Evolutionary conservation across 2,113 vertebrate species (phyloP).

Genomic region (Micronycteris hirsuta): DNA sequence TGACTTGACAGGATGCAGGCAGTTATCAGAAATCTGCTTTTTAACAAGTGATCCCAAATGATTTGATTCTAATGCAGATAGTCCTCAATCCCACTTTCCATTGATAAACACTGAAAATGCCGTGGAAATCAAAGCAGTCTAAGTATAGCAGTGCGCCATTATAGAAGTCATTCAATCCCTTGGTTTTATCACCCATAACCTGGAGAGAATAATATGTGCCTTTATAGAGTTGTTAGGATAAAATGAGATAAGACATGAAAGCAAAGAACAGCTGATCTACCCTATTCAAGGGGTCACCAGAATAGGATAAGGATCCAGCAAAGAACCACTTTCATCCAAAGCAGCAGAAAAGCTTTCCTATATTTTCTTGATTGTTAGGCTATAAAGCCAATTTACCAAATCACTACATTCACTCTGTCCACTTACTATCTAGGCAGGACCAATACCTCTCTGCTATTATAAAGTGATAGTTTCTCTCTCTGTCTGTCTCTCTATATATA

Average conservation of each 20-base stretch:
- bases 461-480: neutral
- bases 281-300: constrained; percentile 45
- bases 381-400: constrained; percentile 64
- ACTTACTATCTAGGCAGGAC: neutral
- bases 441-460: neutral
- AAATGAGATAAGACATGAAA: constrained; percentile 59
- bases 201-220: constrained; percentile 13
- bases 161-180: constrained; percentile 8
- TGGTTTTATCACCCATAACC: constrained; percentile 40
- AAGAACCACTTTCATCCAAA: constrained; percentile 40
- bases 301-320: constrained; percentile 42
- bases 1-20: neutral
- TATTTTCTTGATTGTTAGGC: constrained; percentile 43
- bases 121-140: constrained; percentile 15
- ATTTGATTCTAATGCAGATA: constrained; percentile 1
- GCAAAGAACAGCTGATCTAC: constrained; percentile 28
- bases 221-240: constrained; percentile 57
- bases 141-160: neutral
- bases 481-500: neutral
- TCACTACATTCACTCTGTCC: constrained; percentile 30
- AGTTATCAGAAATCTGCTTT: neutral
- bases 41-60: neutral
- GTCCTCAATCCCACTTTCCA: neutral
- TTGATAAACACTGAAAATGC: constrained; percentile 6
- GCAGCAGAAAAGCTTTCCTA: constrained; percentile 29